Evolutionary conservation across 2,113 vertebrate species (phyloP).

Genomic region (Megaceryle maxima): DNA sequence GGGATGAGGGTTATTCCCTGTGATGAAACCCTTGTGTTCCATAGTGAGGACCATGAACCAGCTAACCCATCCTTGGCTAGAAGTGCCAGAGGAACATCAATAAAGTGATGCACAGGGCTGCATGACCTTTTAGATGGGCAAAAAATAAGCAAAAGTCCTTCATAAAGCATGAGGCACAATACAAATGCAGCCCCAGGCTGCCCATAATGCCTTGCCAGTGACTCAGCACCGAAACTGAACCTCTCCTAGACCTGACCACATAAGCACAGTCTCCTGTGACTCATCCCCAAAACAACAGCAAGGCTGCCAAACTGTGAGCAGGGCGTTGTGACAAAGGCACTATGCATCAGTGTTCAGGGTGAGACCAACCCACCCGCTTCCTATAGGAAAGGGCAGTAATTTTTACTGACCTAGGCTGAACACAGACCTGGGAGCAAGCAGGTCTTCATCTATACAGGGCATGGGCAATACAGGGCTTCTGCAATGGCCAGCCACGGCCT

Average conservation of each 20-base stretch:
- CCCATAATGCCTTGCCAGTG: not conserved
- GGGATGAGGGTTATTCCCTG: accelerated
- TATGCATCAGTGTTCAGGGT: not conserved
- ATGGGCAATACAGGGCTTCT: not conserved
- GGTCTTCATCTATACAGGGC: not conserved
- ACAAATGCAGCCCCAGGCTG: not conserved
- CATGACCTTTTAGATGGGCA: not conserved
- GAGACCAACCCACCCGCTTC: not conserved
- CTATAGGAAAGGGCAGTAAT: not conserved
- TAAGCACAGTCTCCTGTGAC: not conserved
- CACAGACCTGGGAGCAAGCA: accelerated
- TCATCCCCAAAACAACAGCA: not conserved
- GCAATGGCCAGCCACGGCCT: not conserved
- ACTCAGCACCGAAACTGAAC: constrained; percentile 21
- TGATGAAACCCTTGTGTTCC: accelerated
- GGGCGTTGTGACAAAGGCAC: not conserved
- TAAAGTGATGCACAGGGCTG: not conserved
- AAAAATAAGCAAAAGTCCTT: not conserved
- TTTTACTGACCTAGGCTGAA: not conserved
- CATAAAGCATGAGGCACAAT: not conserved
- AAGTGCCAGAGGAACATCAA: not conserved
- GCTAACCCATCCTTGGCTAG: not conserved
- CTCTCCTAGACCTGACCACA: not conserved
- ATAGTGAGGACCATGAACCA: accelerated
- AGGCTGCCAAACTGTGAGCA: not conserved